Evolutionary conservation across 2,113 vertebrate genomes (phyloP), one percentile per base, ranked within the genome.

Genomic region (Alectura lathami): DNA sequence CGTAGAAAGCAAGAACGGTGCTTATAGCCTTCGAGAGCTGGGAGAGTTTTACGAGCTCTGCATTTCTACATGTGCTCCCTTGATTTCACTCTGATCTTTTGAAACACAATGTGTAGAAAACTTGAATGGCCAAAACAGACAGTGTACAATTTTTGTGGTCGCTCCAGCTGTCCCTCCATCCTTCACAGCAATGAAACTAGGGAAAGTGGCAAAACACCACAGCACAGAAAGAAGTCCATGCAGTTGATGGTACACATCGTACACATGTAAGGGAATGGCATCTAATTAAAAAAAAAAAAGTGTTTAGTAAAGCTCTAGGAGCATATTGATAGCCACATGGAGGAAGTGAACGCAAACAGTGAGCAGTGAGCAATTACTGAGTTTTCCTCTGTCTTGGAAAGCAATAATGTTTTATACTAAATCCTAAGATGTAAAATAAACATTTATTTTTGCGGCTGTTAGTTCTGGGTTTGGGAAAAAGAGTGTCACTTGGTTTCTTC

Each of bases 251-350:
- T 78, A 86, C 15, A 21, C 10, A 21, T 3, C 27, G 23, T 14
- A 62, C 8, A 36, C 0, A 0, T 6, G 8, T 66, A 47, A 89
- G 24, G 73, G 40, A 80, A 80, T 2, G 2, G 2, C 47, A 16
- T 22, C 29, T 45, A n/a, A n/a, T n/a, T 56, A 22, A 20, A 66
- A 86, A 93, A 75, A 34, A 82, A 54, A 57, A 17, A 77, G 23
- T 7, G 21, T 26, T 86, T 68, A 64, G 20, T 47, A 94, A 67
- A 66, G 27, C 23, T 72, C n/a, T 57, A 50, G 14, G 60, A 32
- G 40, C 45, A 8, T 40, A 32, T 6, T 47, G 24, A 56, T 14
- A 67, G 9, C 0, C 1, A 53, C 13, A 36, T 1, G 4, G 48
- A 47, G 34, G 34, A 70, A 70, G 26, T 21, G 17, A 51, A 50